Evolutionary conservation across 2,888 invertebrate genomes (phyloP).

Genomic region (Thera britannica): DNA sequence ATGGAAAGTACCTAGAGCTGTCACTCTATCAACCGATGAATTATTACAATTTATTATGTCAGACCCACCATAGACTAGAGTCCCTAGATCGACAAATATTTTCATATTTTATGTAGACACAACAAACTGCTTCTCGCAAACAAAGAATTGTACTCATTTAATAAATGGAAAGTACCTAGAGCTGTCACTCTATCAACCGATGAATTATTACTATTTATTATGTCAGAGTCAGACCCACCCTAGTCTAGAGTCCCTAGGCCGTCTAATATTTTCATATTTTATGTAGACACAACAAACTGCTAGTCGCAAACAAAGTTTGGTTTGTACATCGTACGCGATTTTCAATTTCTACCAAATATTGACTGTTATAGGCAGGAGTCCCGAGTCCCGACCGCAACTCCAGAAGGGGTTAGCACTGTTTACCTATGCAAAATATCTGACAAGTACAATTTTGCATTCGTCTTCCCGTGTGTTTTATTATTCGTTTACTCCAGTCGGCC

Average conservation of each 20-base stretch:
- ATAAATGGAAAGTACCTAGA: no score
- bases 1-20: no score
- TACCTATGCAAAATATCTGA: constrained; percentile 82
- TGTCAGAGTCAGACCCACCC: no score
- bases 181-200: no score
- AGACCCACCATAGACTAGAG: no score
- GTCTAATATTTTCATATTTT: no score
- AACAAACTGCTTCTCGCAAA: neutral
- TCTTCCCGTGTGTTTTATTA: constrained; percentile 84
- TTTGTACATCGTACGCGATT: constrained; percentile 20
- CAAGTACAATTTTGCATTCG: constrained; percentile 80
- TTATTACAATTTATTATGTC: neutral
- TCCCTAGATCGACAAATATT: no score
- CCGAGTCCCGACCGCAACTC: constrained; percentile 31
- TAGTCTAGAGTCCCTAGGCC: no score
- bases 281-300: neutral
- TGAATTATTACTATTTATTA: no score
- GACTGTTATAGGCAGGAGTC: constrained; percentile 41
- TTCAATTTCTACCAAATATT: constrained; percentile 48
- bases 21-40: no score
- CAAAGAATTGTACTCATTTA: constrained; percentile 4
- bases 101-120: no score
- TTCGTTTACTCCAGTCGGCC: constrained; percentile 83
- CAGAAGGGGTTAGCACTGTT: constrained; percentile 74
- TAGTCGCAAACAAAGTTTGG: neutral